Base-by-base conservation (phyloP, 2,797 vertebrate genomes). In the Gallirallus australis region DNA sequence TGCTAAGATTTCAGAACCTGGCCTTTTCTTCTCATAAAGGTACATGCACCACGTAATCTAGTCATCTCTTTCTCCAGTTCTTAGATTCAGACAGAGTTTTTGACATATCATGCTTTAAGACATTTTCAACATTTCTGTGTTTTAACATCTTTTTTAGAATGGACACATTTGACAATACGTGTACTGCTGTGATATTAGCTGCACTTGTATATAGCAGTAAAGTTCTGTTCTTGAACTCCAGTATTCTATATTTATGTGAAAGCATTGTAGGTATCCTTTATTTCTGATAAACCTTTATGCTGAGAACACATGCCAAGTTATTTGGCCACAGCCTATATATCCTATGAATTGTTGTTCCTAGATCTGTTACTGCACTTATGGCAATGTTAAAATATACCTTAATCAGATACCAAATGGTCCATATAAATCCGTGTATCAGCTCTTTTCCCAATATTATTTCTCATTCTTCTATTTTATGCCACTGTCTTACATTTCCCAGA, bases 1-100 rank as follows among this genome's bases (percentile, higher is more conserved):
- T 53, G 16, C 30, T 45, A 60, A 57, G 25, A 45, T 50, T 81
- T 78, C 53, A 92, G 57, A 81, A 76, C 21, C 2, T 40, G 15
- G 3, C 20, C 20, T 75, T 81, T 86, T 27, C 15, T 77, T 25
- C n/a, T 42, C 45, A 8, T 56, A 75, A 78, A 64, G 1, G 9
- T 60, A 40, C 5, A 10, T 15, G 10, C 2, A n/a, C 2, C 7
- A 17, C 0, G 0, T 19, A 73, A 85, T 53, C 23, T 25, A 57
- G 18, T 53, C 9, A 81, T 33, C 7, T 66, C 17, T 7, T 86
- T 33, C 20, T 70, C 27, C 24, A 39, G 5, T 37, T 86, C 40
- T 65, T 42, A 75, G 40, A 87, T 9, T 30, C 4, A 39, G 17
- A 89, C 2, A 63, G 64, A 68, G 6, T 19, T 56, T 77, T 57